A percentile compares a stretch with the other conserved stretches of the same genome.
Evolutionary conservation across 2,888 invertebrate genomes (phyloP).

Genomic region (Cordilura impudica): DNA sequence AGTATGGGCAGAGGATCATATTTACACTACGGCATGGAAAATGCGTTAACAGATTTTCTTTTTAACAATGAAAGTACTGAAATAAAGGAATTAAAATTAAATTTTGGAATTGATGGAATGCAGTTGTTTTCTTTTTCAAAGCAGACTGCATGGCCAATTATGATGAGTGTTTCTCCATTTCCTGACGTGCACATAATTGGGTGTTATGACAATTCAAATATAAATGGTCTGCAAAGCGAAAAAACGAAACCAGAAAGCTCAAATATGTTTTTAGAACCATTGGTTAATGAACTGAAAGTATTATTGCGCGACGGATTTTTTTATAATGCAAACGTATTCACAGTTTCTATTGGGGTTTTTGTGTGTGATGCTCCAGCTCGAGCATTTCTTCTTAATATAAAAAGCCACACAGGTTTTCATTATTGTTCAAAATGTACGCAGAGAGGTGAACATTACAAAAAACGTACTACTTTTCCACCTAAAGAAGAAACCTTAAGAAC

Average conservation of each 20-base stretch:
- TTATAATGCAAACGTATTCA: background rate
- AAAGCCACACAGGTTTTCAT: too few relatives aligned
- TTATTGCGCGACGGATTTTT: background rate
- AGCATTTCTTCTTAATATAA: background rate
- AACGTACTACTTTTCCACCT: too few relatives aligned
- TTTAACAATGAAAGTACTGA: background rate
- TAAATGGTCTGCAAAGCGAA: background rate
- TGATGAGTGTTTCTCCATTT: conserved; percentile 16
- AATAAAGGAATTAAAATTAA: background rate
- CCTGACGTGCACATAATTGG: conserved; percentile 5
- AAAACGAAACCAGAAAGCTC: background rate
- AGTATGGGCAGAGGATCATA: conserved; percentile 12
- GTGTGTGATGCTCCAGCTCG: conserved; percentile 10
- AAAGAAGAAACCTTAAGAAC: too few relatives aligned
- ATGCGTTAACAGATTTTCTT: conserved; percentile 8
- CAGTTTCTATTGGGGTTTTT: background rate
- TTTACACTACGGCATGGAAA: conserved; percentile 7
- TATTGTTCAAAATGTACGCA: too few relatives aligned
- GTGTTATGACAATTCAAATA: background rate
- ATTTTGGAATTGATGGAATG: conserved; percentile 17
- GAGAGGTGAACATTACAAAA: too few relatives aligned
- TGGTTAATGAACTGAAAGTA: background rate
- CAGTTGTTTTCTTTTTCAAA: conserved; percentile 14
- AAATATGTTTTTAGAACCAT: conserved; percentile 10
- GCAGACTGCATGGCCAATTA: conserved; percentile 19